A percentile compares a stretch with the other conserved stretches of the same genome.
phyloP scores from a whole-genome alignment of 2,113 vertebrate genomes.

The Romanogobio albipinnatus region DNA sequence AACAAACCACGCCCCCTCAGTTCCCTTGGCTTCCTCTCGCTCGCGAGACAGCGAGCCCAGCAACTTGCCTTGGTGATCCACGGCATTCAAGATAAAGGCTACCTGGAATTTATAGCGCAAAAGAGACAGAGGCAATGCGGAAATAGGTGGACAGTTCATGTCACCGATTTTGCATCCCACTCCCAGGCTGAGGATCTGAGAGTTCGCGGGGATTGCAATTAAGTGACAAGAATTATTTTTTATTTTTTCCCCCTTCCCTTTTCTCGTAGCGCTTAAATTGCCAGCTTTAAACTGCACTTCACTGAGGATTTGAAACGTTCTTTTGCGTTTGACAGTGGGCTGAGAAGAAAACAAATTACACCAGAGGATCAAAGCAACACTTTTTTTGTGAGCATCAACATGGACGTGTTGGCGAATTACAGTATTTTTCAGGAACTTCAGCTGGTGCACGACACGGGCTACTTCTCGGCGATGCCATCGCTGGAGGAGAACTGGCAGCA shows the following conservation, averaged over 20 bases:
- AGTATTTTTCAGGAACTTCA: slow-evolving; percentile 99
- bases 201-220: slow-evolving; percentile 48
- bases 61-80: slow-evolving; percentile 67
- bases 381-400: slow-evolving; percentile 78
- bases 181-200: slow-evolving; percentile 45
- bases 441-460: slow-evolving; percentile 99
- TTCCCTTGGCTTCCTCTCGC: slow-evolving; percentile 68
- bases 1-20: slow-evolving; percentile 65
- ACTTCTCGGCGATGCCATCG: slow-evolving; percentile 99
- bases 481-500: slow-evolving; percentile 99
- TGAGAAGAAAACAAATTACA: background rate
- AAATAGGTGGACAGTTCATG: slow-evolving; percentile 84
- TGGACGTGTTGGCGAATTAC: slow-evolving; percentile 99
- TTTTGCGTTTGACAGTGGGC: slow-evolving; percentile 24
- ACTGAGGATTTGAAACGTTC: slow-evolving; percentile 31
- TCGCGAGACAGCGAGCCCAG: slow-evolving; percentile 64
- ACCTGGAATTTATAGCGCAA: slow-evolving; percentile 73
- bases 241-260: background rate
- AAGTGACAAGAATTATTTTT: slow-evolving; percentile 32
- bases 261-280: background rate
- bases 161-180: slow-evolving; percentile 56
- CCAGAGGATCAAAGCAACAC: slow-evolving; percentile 19
- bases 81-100: slow-evolving; percentile 64
- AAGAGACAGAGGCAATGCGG: slow-evolving; percentile 78
- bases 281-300: background rate